Evolutionary conservation across 2,797 vertebrate genomes (phyloP), one percentile per base, ranked within the genome.

Genomic region (Hydrocynus forskahlii): DNA sequence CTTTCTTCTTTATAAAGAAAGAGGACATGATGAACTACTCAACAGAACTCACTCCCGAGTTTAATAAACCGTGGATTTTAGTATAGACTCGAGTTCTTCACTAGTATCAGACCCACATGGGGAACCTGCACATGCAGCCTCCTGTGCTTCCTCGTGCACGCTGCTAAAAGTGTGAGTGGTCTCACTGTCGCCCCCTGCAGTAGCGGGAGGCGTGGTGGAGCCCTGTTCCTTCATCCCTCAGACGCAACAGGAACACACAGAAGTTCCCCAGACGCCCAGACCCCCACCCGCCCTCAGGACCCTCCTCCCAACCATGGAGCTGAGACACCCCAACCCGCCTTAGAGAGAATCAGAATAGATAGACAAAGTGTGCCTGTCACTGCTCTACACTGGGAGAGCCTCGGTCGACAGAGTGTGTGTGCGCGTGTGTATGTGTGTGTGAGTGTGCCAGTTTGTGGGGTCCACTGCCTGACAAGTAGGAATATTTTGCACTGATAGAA

Each of bases 1-100:
- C 80, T 48, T 91, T 94, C 8, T 85, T 84, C 87, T 93, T 95
- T 54, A 95, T 90, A 59, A 95, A 95, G 81, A 95, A 95, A 43
- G 92, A 95, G 25, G 92, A 93, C 95, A 95, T 95, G 0, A 2
- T 78, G 13, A 54, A 25, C 17, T 59, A 25, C 13, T 5, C 2
- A 4, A 4, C 59, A 13, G 23, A 21, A 7, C 3, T 29, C 5
- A 16, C 12, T 35, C 25, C 62, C 35, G 62, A 5, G 7, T 7
- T 9, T 35, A 9, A 50, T n/a, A 48, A 67, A 45, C 5, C n/a
- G n/a, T 0, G 0, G 5, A 59, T 45, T 68, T 62, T 29, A 40
- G 2, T 19, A 2, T 0, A 0, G 10, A 17, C 23, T 38, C 7
- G 29, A 17, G 21, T 40, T 10, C 17, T 0, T 60, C 4, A 21